These are phyloP conservation scores for Neelides sp. DNA, from an alignment of 1,140 invertebrate species.

Conservation along the genomic window DNA sequence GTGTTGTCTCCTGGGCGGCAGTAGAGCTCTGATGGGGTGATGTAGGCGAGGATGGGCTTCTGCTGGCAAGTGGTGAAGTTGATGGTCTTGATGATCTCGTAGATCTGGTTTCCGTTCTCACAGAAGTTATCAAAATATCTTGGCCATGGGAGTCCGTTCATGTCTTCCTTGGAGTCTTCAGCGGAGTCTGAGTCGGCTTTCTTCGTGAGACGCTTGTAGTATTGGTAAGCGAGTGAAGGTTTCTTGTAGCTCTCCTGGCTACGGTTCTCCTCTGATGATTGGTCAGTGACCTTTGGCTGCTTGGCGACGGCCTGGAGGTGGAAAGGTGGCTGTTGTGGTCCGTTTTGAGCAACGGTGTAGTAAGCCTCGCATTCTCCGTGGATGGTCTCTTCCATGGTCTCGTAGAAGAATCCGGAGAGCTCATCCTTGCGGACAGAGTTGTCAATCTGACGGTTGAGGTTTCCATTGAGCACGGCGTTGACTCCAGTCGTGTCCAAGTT, in stretches of 20 bases:
- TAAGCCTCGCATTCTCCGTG: conserved; percentile 26
- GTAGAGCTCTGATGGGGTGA: conserved; percentile 17
- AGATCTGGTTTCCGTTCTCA: conserved; percentile 27
- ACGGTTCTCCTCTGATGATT: background rate
- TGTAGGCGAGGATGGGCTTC: conserved; percentile 27
- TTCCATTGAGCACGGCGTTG: conserved; percentile 20
- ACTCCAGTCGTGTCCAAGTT: conserved; percentile 18
- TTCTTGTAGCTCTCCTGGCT: background rate
- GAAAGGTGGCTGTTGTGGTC: conserved; percentile 17
- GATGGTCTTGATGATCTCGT: conserved; percentile 31
- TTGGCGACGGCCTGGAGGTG: conserved; percentile 16
- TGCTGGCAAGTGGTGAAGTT: conserved; percentile 31
- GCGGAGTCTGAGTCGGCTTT: background rate
- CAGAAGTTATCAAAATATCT: conserved; percentile 28
- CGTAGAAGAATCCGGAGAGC: conserved; percentile 25
- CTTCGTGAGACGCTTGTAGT: background rate
- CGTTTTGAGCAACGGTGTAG: conserved; percentile 28
- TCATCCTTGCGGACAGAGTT: conserved; percentile 18
- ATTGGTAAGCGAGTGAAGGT: too few species aligned
- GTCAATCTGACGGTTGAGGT: conserved; percentile 27
- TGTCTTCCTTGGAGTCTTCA: conserved; percentile 16
- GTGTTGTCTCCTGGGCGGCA: conserved; percentile 27
- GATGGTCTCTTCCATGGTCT: conserved; percentile 23
- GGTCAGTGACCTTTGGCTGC: background rate
- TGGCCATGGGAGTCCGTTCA: conserved; percentile 26